Conservation (phyloP, 2,797 vertebrate species). For the Odontamblyopus rebecca region DNA sequence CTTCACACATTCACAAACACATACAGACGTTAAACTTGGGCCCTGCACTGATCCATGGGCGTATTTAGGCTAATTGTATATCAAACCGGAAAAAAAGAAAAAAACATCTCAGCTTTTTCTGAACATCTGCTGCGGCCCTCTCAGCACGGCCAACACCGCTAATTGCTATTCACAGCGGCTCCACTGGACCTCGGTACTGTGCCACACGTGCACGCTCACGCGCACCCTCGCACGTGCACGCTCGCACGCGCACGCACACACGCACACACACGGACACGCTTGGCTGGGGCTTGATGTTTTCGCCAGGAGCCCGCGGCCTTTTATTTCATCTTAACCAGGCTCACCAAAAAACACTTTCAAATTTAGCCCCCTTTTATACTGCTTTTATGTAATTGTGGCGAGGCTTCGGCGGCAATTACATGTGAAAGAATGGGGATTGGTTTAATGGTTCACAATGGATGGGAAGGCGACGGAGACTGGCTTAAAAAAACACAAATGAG, state of each 20-base stretch:
- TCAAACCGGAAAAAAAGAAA: constrained; percentile 20
- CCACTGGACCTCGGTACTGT: constrained; percentile 50
- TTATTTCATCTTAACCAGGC: constrained; percentile 23
- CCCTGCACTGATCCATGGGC: constrained; percentile 4
- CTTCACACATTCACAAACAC: too few relatives aligned
- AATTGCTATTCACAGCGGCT: constrained; percentile 56
- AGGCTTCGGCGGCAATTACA: constrained; percentile 12
- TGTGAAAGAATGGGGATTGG: constrained; percentile 13
- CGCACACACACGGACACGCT: constrained; percentile 20
- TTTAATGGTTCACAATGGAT: constrained; percentile 11
- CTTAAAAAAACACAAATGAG: constrained; percentile 1
- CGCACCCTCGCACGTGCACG: constrained; percentile 21
- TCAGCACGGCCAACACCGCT: constrained; percentile 61
- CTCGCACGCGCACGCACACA: constrained; percentile 26
- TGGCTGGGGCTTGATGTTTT: constrained; percentile 23
- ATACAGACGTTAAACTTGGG: neutral
- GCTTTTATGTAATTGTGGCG: constrained; percentile 19
- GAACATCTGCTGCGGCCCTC: constrained; percentile 56
- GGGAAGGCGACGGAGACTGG: neutral
- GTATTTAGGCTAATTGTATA: constrained; percentile 26
- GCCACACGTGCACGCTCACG: constrained; percentile 25
- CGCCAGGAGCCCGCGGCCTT: constrained; percentile 18
- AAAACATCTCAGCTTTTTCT: constrained; percentile 33
- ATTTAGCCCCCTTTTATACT: constrained; percentile 24
- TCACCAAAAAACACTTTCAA: constrained; percentile 30